Percentiles rank a stretch among this genome's conserved stretches.
phyloP scores from a whole-genome alignment of 2,797 vertebrate species.

The Leuciscus waleckii region DNA sequence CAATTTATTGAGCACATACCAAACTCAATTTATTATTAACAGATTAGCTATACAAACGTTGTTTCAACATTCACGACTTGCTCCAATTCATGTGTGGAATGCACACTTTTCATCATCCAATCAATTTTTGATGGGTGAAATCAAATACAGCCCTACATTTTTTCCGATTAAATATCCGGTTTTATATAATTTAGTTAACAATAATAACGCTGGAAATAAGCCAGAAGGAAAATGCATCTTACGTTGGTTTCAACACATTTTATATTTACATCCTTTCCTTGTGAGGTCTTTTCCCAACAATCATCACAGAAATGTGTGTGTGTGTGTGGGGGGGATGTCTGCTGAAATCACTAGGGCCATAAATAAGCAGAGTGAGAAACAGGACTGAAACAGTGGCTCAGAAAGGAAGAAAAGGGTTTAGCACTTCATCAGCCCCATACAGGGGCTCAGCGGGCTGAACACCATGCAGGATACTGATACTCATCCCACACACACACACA shows the following conservation, averaged over 20 bases:
- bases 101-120: too few relatives aligned
- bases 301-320: background rate
- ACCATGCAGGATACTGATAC: slow-evolving; percentile 22
- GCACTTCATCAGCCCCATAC: slow-evolving; percentile 40
- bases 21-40: background rate
- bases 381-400: slow-evolving; percentile 16
- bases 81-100: background rate
- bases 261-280: background rate
- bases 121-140: too few relatives aligned
- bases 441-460: slow-evolving; percentile 4
- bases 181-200: background rate
- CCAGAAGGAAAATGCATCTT: background rate
- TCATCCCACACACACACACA: background rate
- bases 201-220: background rate
- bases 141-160: too few relatives aligned
- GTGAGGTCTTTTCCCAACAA: too few relatives aligned
- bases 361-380: background rate
- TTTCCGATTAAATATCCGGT: background rate
- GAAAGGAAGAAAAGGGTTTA: slow-evolving; percentile 26
- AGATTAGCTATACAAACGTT: background rate
- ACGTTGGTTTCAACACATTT: background rate
- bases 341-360: background rate
- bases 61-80: background rate
- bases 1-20: background rate
- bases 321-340: background rate